Conservation (phyloP, 2,797 vertebrate species). For the Rhabdophis nuchalis region DNA sequence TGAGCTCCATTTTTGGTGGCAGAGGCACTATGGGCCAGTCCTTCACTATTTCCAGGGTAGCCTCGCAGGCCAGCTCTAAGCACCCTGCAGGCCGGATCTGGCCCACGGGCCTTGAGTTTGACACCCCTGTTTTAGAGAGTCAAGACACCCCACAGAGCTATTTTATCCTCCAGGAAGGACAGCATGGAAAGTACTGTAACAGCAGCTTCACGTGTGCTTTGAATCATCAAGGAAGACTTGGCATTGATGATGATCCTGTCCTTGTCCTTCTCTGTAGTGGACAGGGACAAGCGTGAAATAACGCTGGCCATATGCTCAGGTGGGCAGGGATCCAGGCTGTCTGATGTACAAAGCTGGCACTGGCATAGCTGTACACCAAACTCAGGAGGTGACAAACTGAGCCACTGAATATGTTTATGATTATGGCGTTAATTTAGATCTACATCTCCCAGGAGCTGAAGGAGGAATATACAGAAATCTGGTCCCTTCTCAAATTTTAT, state of each 20-base stretch:
- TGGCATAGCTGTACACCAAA: not conserved
- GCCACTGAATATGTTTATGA: not conserved
- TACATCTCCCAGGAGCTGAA: not conserved
- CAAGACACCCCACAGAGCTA: not conserved
- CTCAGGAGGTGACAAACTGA: not conserved
- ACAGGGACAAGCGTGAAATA: not conserved
- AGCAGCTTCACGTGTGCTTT: not conserved
- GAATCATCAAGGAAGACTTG: not conserved
- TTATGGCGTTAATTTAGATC: not conserved
- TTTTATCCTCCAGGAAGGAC: not conserved
- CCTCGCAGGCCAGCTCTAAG: too few species aligned
- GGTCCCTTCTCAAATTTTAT: not conserved
- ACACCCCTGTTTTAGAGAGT: not conserved
- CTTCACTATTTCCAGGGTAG: too few species aligned
- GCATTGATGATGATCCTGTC: not conserved
- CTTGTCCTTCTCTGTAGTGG: not conserved
- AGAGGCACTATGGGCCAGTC: too few species aligned
- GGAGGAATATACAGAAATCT: not conserved
- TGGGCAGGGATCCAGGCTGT: not conserved
- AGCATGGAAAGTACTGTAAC: not conserved
- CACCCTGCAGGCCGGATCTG: too few species aligned
- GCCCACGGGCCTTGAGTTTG: accelerated
- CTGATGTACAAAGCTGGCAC: not conserved
- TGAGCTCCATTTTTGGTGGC: too few species aligned
- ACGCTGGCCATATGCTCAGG: not conserved